Base-by-base conservation (phyloP, 2,797 vertebrate genomes). In the Luscinia megarhynchos region DNA sequence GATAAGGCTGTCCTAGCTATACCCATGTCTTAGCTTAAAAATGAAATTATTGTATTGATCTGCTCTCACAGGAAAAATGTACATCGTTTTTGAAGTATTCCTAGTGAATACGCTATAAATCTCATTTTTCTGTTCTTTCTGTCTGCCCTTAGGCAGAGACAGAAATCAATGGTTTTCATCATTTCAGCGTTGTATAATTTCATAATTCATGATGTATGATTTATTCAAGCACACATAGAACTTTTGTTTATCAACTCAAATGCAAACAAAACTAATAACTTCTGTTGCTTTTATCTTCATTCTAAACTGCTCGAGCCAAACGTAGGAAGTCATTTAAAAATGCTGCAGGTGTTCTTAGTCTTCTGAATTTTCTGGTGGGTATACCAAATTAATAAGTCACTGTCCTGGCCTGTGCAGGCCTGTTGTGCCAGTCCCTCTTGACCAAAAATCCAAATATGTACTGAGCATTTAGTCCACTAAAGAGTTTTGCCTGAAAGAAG, bases 121-220 rank as follows among this genome's bases (percentile, higher is more conserved):
- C 79, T 93, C 34, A 18, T 84, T 89, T 72, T 86, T 95, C 87
- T 95, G 74, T 93, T 93, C 92, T 94, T 93, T 94, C 61, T 72
- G 34, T 91, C 69, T 97, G 87, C 94, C 94, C 89, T 84, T 69
- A 95, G 92, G 96, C 95, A 94, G 79, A 92, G 73, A 81, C 43
- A 88, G 58, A 92, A 97, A 96, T 96, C 95, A 95, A 91, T 93
- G 51, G 18, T 91, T 96, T 94, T 89, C 87, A 89, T 93, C 84
- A 69, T 84, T 85, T 62, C 7, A 3, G 11, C 2, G 13, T 45
- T 91, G 93, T 86, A 48, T 57, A 55, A 89, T 88, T 96, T 91
- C 89, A 94, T 96, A 93, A 95, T 95, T 95, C 73, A 91, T 89
- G 84, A 81, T 72, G 58, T 61, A 53, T 79, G 91, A 94, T 94